A percentile compares a stretch with the other conserved stretches of the same genome.
phyloP scores from a whole-genome alignment of 2,888 invertebrate genomes.

The Hololepta plana region DNA sequence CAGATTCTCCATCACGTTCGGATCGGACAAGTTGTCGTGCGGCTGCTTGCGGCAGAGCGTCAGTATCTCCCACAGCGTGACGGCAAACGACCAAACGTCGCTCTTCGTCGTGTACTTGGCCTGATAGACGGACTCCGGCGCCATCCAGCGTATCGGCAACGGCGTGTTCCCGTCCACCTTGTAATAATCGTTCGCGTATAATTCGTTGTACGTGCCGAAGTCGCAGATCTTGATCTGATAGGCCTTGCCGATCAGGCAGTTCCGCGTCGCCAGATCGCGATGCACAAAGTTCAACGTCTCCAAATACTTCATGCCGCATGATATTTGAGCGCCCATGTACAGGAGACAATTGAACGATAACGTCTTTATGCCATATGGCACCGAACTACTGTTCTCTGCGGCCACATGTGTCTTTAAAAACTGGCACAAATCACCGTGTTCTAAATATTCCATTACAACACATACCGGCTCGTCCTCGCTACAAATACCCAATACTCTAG shows the following conservation, averaged over 20 bases:
- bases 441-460: conserved; percentile 70
- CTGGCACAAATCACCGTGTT: conserved; percentile 67
- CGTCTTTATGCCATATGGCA: conserved; percentile 39
- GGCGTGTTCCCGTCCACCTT: conserved; percentile 59
- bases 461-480: conserved; percentile 56
- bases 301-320: conserved; percentile 79
- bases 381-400: conserved; percentile 35
- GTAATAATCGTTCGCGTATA: conserved; percentile 66
- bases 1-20: conserved; percentile 65
- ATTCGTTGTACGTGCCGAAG: conserved; percentile 69
- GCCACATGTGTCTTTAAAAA: conserved; percentile 53
- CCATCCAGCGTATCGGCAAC: conserved; percentile 78
- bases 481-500: conserved; percentile 59
- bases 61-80: conserved; percentile 74
- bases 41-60: conserved; percentile 61
- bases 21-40: conserved; percentile 55
- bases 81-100: conserved; percentile 83
- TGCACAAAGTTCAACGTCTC: conserved; percentile 82
- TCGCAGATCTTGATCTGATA: conserved; percentile 72
- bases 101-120: conserved; percentile 77
- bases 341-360: conserved; percentile 57
- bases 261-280: conserved; percentile 74
- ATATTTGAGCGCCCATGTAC: conserved; percentile 69
- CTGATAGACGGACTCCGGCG: conserved; percentile 67
- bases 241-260: conserved; percentile 68